These are phyloP conservation scores for Embiotoca jacksoni DNA, from an alignment of 2,113 vertebrate genomes.

Conservation along the genomic window DNA sequence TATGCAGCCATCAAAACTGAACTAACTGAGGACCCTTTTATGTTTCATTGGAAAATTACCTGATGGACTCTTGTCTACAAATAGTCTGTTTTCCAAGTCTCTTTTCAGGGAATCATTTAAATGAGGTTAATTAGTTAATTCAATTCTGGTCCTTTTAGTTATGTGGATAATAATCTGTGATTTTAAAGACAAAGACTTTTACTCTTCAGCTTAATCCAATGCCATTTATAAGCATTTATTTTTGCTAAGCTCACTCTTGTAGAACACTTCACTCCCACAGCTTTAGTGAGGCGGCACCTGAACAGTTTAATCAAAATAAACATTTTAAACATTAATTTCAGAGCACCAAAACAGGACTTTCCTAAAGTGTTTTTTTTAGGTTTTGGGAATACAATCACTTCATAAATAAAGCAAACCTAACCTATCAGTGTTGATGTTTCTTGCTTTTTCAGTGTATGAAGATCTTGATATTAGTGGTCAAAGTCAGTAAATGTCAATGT, in stretches of 20 bases:
- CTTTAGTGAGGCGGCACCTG: no score
- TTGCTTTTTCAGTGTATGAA: not conserved
- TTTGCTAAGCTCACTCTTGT: not conserved
- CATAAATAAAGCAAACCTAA: no score
- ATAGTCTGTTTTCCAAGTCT: not conserved
- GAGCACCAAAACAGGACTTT: no score
- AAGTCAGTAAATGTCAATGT: not conserved
- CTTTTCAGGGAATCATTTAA: not conserved
- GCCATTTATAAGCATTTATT: not conserved
- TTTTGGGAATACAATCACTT: no score
- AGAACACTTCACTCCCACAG: no score
- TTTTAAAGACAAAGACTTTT: not conserved
- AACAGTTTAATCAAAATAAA: no score
- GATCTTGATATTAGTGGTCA: not conserved
- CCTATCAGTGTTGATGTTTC: no score
- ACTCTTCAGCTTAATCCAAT: not conserved
- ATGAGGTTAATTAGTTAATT: not conserved
- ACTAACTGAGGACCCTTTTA: not conserved
- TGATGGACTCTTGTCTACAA: not conserved
- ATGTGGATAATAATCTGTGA: not conserved
- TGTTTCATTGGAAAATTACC: constrained; percentile 12
- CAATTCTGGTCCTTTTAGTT: not conserved
- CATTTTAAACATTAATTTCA: not conserved
- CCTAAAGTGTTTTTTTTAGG: no score
- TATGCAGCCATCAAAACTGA: not conserved